A percentile compares a stretch with the other conserved stretches of the same genome.
These are phyloP conservation scores for Lanistes nyassanus DNA, from an alignment of 1,140 invertebrate species.

Conservation along the genomic window DNA sequence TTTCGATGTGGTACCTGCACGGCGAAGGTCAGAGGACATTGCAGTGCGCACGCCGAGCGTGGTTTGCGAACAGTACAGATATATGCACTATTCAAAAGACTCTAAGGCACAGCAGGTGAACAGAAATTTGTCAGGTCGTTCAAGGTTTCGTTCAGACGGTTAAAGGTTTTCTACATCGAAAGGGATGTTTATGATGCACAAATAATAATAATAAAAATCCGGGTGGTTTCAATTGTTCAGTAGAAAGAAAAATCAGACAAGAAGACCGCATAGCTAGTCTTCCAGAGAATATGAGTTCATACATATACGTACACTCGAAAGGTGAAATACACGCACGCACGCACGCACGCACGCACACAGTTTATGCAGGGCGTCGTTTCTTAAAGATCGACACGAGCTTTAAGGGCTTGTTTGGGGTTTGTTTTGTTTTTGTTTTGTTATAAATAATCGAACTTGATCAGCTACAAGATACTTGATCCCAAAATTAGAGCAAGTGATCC, in stretches of 20 bases:
- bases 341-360: constrained; percentile 86
- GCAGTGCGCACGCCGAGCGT: not conserved
- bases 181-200: not conserved
- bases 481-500: too few relatives aligned
- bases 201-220: not conserved
- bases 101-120: not conserved
- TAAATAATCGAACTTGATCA: too few relatives aligned
- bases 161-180: not conserved
- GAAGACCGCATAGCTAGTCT: not conserved
- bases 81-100: not conserved
- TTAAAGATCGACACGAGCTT: too few relatives aligned
- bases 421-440: too few relatives aligned
- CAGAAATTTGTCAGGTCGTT: not conserved
- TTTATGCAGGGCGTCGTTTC: too few relatives aligned
- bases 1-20: constrained; percentile 4
- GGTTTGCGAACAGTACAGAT: not conserved
- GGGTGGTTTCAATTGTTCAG: not conserved
- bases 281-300: not conserved
- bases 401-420: too few relatives aligned
- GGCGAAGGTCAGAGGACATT: too few relatives aligned
- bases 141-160: not conserved
- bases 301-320: not conserved
- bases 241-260: not conserved
- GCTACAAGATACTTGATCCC: too few relatives aligned
- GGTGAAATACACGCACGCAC: constrained; percentile 69